Evolutionary conservation across 1,140 invertebrate species (phyloP).

Genomic region (Procambarus clarkii): DNA sequence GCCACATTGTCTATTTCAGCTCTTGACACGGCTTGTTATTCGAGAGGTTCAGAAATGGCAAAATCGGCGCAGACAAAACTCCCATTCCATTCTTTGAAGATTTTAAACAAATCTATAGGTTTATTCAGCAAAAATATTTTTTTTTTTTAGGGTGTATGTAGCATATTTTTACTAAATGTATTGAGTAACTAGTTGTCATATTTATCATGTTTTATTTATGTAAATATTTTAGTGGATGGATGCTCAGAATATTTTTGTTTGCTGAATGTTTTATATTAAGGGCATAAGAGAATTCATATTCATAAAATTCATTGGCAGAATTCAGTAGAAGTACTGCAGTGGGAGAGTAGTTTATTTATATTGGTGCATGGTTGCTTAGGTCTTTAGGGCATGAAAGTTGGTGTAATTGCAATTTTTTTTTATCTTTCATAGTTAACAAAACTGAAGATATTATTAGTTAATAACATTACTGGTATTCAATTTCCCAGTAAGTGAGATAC

Average conservation of each 20-base stretch:
- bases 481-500: neutral
- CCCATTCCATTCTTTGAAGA: neutral
- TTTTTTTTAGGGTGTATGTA: neutral
- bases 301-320: too few species aligned
- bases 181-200: neutral
- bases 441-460: neutral
- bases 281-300: too few species aligned
- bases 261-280: too few species aligned
- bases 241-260: neutral
- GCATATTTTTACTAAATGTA: neutral
- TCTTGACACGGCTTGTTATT: slow-evolving; percentile 46
- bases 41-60: neutral
- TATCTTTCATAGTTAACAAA: too few species aligned
- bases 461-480: neutral
- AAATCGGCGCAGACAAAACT: slow-evolving; percentile 3
- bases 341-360: neutral
- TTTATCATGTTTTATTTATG: neutral
- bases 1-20: slow-evolving; percentile 8
- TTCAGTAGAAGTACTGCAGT: too few species aligned
- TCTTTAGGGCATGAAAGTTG: too few species aligned
- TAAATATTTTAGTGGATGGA: neutral
- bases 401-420: too few species aligned
- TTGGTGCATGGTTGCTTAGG: neutral
- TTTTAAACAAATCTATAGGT: neutral
- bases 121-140: neutral